A percentile compares a stretch with the other conserved stretches of the same genome.
phyloP scores from a whole-genome alignment of 2,797 vertebrate genomes.

The Nannoperca obscura region DNA sequence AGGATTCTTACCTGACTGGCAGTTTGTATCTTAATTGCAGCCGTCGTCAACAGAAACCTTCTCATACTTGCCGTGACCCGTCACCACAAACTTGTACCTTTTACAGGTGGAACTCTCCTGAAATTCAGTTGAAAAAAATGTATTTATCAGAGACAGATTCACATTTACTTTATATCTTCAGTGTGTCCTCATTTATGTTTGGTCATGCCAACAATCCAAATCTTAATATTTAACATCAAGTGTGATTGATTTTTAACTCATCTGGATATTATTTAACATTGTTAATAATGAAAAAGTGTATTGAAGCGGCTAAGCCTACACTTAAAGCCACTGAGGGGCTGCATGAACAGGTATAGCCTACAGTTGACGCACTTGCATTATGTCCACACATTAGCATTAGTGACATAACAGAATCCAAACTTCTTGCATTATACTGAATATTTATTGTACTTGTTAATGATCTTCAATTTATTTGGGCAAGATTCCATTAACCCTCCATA shows the following conservation, averaged over 20 bases:
- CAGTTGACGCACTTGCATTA: too few species aligned
- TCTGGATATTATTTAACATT: too few species aligned
- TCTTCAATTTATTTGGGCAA: too few species aligned
- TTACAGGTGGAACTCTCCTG: constrained; percentile 86
- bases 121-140: constrained; percentile 1
- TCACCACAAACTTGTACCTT: constrained; percentile 91
- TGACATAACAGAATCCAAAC: too few species aligned
- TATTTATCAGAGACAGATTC: background rate
- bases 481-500: too few species aligned
- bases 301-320: too few species aligned
- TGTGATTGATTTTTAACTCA: background rate
- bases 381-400: too few species aligned
- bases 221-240: background rate
- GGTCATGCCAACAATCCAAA: background rate
- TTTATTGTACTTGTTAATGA: too few species aligned
- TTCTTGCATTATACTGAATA: too few species aligned
- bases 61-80: constrained; percentile 94
- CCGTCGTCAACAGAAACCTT: constrained; percentile 84
- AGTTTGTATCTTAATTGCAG: constrained; percentile 59
- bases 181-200: background rate
- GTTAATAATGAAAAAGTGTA: too few species aligned
- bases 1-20: constrained; percentile 68
- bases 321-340: too few species aligned
- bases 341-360: too few species aligned
- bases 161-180: background rate